A percentile compares a stretch with the other conserved stretches of the same genome.
Evolutionary conservation across 2,888 invertebrate species (phyloP).

Genomic region (Hofmannophila pseudospretella): DNA sequence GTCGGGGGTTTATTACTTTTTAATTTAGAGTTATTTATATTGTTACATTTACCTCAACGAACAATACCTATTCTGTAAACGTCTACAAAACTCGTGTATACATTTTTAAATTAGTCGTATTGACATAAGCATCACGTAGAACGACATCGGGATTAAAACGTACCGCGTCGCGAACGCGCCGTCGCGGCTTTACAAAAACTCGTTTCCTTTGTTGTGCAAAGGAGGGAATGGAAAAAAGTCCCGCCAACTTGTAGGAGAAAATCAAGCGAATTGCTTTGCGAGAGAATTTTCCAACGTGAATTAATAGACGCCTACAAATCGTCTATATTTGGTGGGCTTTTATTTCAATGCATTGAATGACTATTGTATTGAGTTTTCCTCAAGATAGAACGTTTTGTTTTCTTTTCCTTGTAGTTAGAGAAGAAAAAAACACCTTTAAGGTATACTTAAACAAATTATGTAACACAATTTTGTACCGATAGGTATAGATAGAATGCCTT

Average conservation of each 20-base stretch:
- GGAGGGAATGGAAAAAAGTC: conserved; percentile 34
- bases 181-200: conserved; percentile 34
- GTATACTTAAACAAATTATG: no score
- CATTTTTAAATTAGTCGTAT: conserved; percentile 23
- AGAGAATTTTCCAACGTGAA: conserved; percentile 31
- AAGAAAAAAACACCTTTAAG: no score
- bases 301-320: conserved; percentile 24
- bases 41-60: no score
- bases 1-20: no score
- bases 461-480: no score
- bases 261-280: conserved; percentile 40
- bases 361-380: no score
- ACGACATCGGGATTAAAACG: conserved; percentile 42
- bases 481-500: no score
- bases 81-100: not conserved
- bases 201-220: conserved; percentile 46
- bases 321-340: not conserved
- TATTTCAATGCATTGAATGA: not conserved
- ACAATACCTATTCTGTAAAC: not conserved
- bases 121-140: conserved; percentile 45
- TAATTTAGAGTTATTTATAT: no score
- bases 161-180: conserved; percentile 17
- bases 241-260: conserved; percentile 38
- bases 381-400: no score
- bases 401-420: no score